Evolutionary conservation across 2,113 vertebrate genomes (phyloP), one percentile per base, ranked within the genome.

Genomic region (Vulpes lagopus): DNA sequence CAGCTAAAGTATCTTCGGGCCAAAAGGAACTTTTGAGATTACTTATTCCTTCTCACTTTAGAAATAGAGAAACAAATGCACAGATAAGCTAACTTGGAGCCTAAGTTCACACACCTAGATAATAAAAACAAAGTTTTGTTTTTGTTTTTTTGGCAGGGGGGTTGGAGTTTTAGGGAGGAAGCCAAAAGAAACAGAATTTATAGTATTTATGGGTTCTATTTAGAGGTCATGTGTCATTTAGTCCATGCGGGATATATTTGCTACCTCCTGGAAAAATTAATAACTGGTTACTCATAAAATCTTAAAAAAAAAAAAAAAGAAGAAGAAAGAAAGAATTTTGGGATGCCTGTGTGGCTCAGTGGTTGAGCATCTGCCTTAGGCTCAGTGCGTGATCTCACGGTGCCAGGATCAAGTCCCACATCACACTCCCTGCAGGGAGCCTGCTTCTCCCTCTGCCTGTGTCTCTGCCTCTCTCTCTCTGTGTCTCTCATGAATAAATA

Each of bases 51-150:
- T 32, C 49, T 78, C 43, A 74, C 73, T 85, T 92, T 89, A 80
- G 60, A 83, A 86, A 86, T 64, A 49, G 30, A 89, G 35, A 94
- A 93, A 51, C 9, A 87, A 62, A 43, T 69, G 16, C 17, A 82
- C 49, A 73, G 74, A 73, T 32, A 71, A 90, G 25, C 91, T 89
- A 92, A 86, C 20, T 53, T 95, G 73, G 96, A 76, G 35, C n/a
- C 35, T n/a, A 91, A 59, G 49, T 17, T 93, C 73, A 87, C 51
- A 95, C 11, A 96, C 32, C 6, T 89, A 60, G 14, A 59, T 51
- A 80, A 92, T 65, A 69, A 97, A 78, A 74, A 30, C 27, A 81
- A 71, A 11, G 53, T 79, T 79, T 92, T 15, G 51, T 79, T 55
- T 73, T 53, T 53, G 49, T 1, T 55, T 43, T 59, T 60, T 12